phyloP scores from a whole-genome alignment of 2,888 invertebrate genomes.

The Cryptus armator region DNA sequence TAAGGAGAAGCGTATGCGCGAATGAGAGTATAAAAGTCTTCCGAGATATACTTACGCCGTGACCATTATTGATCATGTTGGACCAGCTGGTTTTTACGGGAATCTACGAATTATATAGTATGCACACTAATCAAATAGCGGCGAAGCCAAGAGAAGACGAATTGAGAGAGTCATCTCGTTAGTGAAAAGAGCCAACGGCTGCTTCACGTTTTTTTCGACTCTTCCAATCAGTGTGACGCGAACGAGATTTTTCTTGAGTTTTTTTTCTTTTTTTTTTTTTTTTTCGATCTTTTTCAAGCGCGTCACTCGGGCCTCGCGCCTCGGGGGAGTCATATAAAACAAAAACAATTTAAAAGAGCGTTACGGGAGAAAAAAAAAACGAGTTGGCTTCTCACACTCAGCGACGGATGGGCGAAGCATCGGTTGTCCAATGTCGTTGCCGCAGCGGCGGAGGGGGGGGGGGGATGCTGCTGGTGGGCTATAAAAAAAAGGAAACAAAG shows the following conservation, averaged over 20 bases:
- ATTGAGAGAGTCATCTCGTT: constrained; percentile 33
- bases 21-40: constrained; percentile 67
- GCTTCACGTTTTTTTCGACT: constrained; percentile 39
- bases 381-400: constrained; percentile 34
- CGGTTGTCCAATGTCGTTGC: constrained; percentile 55
- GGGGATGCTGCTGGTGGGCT: constrained; percentile 24
- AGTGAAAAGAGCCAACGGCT: constrained; percentile 19
- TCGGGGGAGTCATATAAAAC: constrained; percentile 31
- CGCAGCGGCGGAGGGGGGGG: constrained; percentile 35
- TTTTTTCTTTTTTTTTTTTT: background rate
- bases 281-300: constrained; percentile 8
- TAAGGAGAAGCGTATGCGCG: constrained; percentile 62
- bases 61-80: constrained; percentile 59
- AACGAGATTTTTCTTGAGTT: constrained; percentile 52
- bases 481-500: constrained; percentile 42
- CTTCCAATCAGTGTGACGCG: constrained; percentile 48
- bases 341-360: constrained; percentile 24
- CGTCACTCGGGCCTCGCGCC: background rate
- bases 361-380: constrained; percentile 40
- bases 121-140: constrained; percentile 61
- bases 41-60: constrained; percentile 56
- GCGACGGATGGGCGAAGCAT: constrained; percentile 44
- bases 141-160: constrained; percentile 34
- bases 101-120: constrained; percentile 52
- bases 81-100: constrained; percentile 41